Evolutionary conservation across 2,888 invertebrate species (phyloP).

Genomic region (Drosophila percnosoma): DNA sequence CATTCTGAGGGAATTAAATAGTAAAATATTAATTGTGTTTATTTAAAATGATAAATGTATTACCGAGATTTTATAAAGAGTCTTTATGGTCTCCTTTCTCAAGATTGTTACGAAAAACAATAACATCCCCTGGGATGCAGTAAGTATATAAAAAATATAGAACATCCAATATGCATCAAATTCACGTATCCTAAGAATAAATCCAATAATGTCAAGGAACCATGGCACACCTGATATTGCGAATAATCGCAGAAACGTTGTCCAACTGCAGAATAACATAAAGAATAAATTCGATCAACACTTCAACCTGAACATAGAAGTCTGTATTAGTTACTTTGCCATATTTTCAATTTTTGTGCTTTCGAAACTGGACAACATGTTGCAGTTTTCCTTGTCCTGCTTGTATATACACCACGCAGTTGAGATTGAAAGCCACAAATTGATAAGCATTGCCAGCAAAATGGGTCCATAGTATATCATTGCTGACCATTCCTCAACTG

Average conservation of each 20-base stretch:
- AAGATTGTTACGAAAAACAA: constrained; percentile 51
- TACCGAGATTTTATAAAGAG: constrained; percentile 43
- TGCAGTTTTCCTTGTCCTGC: constrained; percentile 60
- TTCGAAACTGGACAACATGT: constrained; percentile 20
- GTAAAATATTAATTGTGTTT: neutral
- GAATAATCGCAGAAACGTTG: constrained; percentile 90
- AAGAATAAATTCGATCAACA: neutral
- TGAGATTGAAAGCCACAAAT: constrained; percentile 64
- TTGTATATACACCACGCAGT: constrained; percentile 71
- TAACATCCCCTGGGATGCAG: constrained; percentile 50
- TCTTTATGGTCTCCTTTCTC: constrained; percentile 35
- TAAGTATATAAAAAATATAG: constrained; percentile 18
- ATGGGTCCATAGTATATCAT: constrained; percentile 73
- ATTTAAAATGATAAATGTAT: neutral
- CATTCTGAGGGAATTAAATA: neutral
- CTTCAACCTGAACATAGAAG: neutral
- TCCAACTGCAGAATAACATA: constrained; percentile 86
- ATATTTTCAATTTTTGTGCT: neutral
- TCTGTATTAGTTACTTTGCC: constrained; percentile 5
- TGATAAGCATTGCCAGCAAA: constrained; percentile 66
- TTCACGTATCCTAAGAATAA: constrained; percentile 82
- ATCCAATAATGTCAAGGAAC: constrained; percentile 91
- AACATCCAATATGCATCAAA: fast-evolving
- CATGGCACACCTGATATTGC: constrained; percentile 93
- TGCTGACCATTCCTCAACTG: constrained; percentile 54